These are phyloP conservation scores for Sceloporus undulatus DNA, from an alignment of 2,113 vertebrate species.

Conservation along the genomic window DNA sequence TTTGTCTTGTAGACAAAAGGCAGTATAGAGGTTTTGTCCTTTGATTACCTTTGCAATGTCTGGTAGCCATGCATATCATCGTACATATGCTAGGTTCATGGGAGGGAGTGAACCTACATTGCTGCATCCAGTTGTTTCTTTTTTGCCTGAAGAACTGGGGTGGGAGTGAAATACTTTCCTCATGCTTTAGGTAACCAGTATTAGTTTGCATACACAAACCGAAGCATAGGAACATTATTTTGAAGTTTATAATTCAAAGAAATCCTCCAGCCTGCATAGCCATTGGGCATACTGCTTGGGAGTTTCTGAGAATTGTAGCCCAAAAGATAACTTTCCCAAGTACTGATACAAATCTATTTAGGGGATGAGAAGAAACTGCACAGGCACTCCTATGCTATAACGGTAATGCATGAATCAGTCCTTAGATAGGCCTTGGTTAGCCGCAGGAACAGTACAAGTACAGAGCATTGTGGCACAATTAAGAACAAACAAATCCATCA, in stretches of 20 bases:
- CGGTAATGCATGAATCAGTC: neutral
- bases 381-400: neutral
- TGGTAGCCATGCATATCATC: neutral
- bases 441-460: neutral
- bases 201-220: neutral
- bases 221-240: too few relatives aligned
- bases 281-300: too few relatives aligned
- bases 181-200: neutral
- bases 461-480: neutral
- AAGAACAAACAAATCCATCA: neutral
- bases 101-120: neutral
- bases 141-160: neutral
- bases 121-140: neutral
- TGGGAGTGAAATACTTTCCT: neutral
- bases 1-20: neutral
- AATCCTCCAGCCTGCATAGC: too few relatives aligned
- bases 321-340: too few relatives aligned
- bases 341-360: neutral
- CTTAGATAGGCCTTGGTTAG: neutral
- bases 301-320: too few relatives aligned
- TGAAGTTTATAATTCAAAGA: too few relatives aligned
- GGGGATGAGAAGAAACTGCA: neutral
- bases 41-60: neutral
- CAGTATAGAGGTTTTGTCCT: neutral
- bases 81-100: neutral